Evolutionary conservation across 2,888 invertebrate species (phyloP), one percentile per base, ranked within the genome.

Genomic region (Malthinus seriepunctatus): DNA sequence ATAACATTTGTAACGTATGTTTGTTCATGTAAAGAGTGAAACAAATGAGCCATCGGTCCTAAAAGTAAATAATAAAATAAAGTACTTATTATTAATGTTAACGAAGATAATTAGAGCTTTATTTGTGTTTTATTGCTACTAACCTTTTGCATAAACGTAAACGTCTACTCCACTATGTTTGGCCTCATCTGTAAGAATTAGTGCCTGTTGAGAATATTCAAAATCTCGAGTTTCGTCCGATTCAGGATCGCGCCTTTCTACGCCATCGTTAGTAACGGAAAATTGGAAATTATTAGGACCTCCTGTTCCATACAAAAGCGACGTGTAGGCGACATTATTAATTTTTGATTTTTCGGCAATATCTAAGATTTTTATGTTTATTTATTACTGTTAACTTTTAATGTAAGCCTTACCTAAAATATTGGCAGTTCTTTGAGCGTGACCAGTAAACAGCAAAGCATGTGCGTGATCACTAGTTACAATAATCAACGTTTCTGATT

Each of bases 1-100:
- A 95, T 86, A 0, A 88, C 94, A 75, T 94, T 89, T 14, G 90
- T 91, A 4, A 96, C 90, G 75, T 91, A 95, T 70, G 89, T 89
- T 76, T 97, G 96, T 73, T 97, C 96, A 73, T 95, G 95, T 0
- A 93, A 88, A 37, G 88, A 89, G 74, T 92, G 91, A 74, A 97
- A 91, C 4, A 97, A 80, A 77, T 96, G 93, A 0, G 94, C 85
- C 84, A 88, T 88, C 0, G 97, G 95, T 63, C 96, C 95, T 92
- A 78, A 10, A 80, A 80, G 14, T 34, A 42, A 15, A 5, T 14
- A 1, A 2, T 9, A n/a, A 33, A n/a, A n/a, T n/a, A n/a, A n/a
- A n/a, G n/a, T n/a, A n/a, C n/a, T n/a, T n/a, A 3, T 48, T 34
- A 33, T 46, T 32, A 2, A 33, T 34, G n/a, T n/a, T n/a, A n/a